phyloP scores from a whole-genome alignment of 2,113 vertebrate species.

The Sarotherodon lohbergeri region DNA sequence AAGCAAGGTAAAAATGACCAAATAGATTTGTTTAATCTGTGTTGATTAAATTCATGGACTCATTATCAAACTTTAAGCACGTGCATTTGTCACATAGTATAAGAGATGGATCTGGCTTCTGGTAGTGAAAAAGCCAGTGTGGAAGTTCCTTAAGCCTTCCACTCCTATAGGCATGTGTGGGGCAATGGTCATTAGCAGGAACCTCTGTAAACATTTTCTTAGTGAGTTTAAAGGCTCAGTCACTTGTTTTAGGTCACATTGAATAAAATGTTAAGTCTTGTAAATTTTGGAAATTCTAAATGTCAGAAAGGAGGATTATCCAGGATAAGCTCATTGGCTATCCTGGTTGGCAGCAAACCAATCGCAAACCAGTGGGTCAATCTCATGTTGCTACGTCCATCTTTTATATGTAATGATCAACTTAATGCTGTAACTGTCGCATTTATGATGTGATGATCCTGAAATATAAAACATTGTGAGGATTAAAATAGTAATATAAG shows the following conservation, averaged over 20 bases:
- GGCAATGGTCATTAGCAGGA: background rate
- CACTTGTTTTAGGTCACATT: background rate
- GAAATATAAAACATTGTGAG: background rate
- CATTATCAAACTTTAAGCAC: background rate
- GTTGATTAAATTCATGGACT: background rate
- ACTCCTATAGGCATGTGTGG: background rate
- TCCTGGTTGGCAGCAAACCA: no score
- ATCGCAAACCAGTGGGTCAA: no score
- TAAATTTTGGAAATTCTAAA: no score
- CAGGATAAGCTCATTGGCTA: background rate
- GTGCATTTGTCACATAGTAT: background rate
- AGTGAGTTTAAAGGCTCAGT: background rate
- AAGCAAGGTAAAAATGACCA: slow-evolving; percentile 76
- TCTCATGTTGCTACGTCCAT: no score
- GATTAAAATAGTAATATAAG: background rate
- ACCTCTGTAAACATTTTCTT: background rate
- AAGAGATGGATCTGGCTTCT: background rate
- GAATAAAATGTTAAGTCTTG: background rate
- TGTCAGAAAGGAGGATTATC: background rate
- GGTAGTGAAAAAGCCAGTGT: background rate
- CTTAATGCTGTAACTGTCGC: background rate
- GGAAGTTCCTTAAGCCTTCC: background rate
- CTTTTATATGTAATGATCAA: background rate
- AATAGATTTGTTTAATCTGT: background rate
- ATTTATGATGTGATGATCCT: background rate